Percentiles rank a stretch among this genome's conserved stretches.
Conservation (phyloP, 2,888 invertebrate species). For the Amphipoea lucens region DNA sequence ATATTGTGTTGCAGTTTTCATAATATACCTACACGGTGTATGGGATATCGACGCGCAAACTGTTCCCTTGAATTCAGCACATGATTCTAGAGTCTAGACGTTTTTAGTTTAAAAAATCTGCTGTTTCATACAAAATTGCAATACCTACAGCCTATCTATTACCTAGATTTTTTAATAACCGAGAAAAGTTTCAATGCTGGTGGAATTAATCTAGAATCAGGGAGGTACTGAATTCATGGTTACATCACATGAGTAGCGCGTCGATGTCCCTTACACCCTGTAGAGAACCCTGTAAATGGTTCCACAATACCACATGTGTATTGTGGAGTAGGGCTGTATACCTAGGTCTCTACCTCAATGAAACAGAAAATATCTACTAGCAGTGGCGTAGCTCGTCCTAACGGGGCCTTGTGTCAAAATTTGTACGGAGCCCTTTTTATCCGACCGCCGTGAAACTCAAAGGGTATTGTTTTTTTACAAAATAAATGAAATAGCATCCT, state of each 20-base stretch:
- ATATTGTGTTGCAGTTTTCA: conserved; percentile 5
- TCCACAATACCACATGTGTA: not conserved
- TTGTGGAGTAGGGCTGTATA: not conserved
- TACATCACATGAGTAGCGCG: not conserved
- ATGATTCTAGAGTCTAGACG: too few relatives aligned
- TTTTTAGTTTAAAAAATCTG: not conserved
- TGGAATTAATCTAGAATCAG: not conserved
- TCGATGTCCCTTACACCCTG: not conserved
- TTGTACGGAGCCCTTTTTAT: not conserved
- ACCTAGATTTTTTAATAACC: not conserved
- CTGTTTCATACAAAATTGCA: not conserved
- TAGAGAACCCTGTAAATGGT: not conserved
- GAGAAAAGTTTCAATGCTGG: not conserved
- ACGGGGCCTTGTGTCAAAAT: not conserved
- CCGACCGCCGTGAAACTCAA: not conserved
- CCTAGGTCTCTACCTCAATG: not conserved
- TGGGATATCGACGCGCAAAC: not conserved
- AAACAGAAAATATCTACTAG: conserved; percentile 11
- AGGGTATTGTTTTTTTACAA: not conserved
- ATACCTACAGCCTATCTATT: not conserved
- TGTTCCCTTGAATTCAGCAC: not conserved
- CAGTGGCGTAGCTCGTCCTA: not conserved
- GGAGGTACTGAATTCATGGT: not conserved
- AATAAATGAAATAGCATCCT: not conserved
- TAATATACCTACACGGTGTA: not conserved